Evolutionary conservation across 2,888 invertebrate genomes (phyloP).

Genomic region (Melipona bicolor): DNA sequence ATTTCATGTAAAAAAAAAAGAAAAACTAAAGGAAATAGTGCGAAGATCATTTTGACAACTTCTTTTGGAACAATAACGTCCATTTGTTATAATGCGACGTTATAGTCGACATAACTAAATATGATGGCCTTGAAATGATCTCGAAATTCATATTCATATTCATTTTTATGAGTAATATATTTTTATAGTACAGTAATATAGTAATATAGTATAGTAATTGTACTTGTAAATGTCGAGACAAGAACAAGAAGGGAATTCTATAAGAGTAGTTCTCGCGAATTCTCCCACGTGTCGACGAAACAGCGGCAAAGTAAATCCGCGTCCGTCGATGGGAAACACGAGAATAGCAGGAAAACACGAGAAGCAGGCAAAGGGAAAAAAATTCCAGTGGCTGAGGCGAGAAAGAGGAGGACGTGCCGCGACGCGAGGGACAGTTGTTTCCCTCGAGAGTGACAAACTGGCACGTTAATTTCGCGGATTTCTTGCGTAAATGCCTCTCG

Average conservation of each 20-base stretch:
- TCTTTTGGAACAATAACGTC: too few relatives aligned
- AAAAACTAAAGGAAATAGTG: too few relatives aligned
- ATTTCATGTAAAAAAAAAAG: too few relatives aligned
- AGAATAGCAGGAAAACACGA: neutral
- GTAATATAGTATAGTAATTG: too few relatives aligned
- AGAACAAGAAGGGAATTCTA: neutral
- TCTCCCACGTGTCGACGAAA: neutral
- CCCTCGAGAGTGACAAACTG: constrained; percentile 79
- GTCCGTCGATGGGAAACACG: neutral
- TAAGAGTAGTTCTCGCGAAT: neutral
- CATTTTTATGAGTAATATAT: too few relatives aligned
- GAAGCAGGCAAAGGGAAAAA: neutral
- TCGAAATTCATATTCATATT: too few relatives aligned
- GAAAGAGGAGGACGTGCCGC: constrained; percentile 7
- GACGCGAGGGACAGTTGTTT: constrained; percentile 40
- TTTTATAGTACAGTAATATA: too few relatives aligned
- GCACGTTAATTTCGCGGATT: constrained; percentile 75
- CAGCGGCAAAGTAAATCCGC: neutral
- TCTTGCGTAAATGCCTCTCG: constrained; percentile 62
- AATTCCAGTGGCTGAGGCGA: constrained; percentile 18
- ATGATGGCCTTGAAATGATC: too few relatives aligned
- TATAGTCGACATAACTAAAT: too few relatives aligned
- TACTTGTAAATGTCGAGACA: neutral
- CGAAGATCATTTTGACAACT: too few relatives aligned
- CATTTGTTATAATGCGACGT: too few relatives aligned